Conservation (phyloP, 2,797 vertebrate species). For the Helicolenus hilgendorfi region DNA sequence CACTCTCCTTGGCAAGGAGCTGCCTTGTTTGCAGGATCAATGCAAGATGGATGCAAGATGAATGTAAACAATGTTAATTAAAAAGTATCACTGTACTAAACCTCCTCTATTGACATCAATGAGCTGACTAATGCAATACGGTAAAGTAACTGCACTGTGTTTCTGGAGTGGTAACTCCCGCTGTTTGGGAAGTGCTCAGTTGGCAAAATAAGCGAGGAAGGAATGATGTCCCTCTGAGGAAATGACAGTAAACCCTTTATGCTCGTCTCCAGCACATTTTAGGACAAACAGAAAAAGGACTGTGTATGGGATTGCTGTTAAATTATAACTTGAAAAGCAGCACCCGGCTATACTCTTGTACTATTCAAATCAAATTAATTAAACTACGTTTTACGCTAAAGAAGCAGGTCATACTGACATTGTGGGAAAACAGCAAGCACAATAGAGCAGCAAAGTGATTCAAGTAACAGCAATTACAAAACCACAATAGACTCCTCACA, state of each 20-base stretch:
- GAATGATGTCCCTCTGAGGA: constrained; percentile 42
- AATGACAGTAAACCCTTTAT: constrained; percentile 44
- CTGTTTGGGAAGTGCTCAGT: constrained; percentile 57
- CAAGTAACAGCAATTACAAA: constrained; percentile 67
- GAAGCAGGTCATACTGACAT: constrained; percentile 30
- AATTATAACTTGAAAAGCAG: constrained; percentile 56
- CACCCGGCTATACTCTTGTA: constrained; percentile 15
- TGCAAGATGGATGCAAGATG: constrained; percentile 53
- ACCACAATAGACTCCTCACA: constrained; percentile 53
- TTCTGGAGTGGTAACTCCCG: constrained; percentile 44
- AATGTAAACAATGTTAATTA: constrained; percentile 80
- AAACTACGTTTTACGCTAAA: constrained; percentile 52
- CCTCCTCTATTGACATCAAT: constrained; percentile 56
- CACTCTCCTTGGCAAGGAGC: constrained; percentile 29
- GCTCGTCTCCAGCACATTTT: constrained; percentile 28
- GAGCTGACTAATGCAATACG: constrained; percentile 67
- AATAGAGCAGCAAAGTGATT: constrained; percentile 57
- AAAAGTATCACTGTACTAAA: constrained; percentile 68
- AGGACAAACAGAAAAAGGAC: constrained; percentile 18
- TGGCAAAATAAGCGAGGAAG: constrained; percentile 47
- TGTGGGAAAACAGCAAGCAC: constrained; percentile 46
- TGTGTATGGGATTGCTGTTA: constrained; percentile 9
- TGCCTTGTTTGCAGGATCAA: constrained; percentile 61
- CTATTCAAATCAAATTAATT: constrained; percentile 69
- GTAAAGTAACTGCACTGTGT: constrained; percentile 40